These are phyloP conservation scores for Paedocypris sp. DNA, from an alignment of 2,113 vertebrate genomes.

Conservation along the genomic window DNA sequence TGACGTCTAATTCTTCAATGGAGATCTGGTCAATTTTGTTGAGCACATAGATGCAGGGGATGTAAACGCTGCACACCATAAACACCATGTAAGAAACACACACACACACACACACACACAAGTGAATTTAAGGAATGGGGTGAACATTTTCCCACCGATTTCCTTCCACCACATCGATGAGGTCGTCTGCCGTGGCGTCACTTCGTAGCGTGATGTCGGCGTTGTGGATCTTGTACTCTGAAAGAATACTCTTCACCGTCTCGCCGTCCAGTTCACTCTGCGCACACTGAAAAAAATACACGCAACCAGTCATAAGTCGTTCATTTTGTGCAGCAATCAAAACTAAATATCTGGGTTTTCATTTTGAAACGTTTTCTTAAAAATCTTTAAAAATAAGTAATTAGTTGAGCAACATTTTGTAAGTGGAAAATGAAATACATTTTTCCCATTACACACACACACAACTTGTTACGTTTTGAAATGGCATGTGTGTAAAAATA, in stretches of 20 bases:
- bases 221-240: slow-evolving; percentile 97
- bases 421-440: too few species aligned
- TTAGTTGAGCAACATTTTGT: too few species aligned
- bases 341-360: too few species aligned
- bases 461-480: too few species aligned
- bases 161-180: slow-evolving; percentile 94
- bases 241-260: slow-evolving; percentile 91
- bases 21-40: slow-evolving; percentile 99
- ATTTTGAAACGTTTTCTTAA: too few species aligned
- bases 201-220: slow-evolving; percentile 91
- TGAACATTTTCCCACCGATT: slow-evolving; percentile 70
- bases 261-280: slow-evolving; percentile 86
- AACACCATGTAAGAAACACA: not conserved
- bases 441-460: not conserved
- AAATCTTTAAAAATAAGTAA: too few species aligned
- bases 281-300: slow-evolving; percentile 61
- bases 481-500: too few species aligned
- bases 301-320: too few species aligned
- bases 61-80: slow-evolving; percentile 74
- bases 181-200: slow-evolving; percentile 88
- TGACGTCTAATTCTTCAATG: slow-evolving; percentile 92
- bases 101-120: too few species aligned
- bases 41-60: slow-evolving; percentile 93
- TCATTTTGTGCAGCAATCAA: too few species aligned
- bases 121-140: not conserved